Evolutionary conservation across 2,113 vertebrate species (phyloP), one percentile per base, ranked within the genome.

Genomic region (Cyanistes caeruleus): DNA sequence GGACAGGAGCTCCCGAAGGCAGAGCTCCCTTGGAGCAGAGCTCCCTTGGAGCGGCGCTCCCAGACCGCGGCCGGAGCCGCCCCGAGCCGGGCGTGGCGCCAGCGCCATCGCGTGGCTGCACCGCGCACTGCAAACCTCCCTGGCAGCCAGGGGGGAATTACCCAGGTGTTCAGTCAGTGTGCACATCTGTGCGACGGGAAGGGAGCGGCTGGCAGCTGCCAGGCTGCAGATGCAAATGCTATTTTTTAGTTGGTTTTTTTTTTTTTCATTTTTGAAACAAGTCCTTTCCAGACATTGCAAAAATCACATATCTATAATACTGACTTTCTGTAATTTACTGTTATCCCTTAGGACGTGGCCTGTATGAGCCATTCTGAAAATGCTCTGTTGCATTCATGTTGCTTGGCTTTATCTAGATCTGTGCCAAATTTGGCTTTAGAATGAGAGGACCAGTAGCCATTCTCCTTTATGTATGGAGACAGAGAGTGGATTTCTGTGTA

Each of bases 71-170:
- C 75, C 74, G 62, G 55, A 51, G 65, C 55, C 44, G 79, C 37
- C 51, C 77, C 33, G 51, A 14, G 41, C 41, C 33, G 18, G 4
- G 4, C 84, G 86, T 55, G 64, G 72, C n/a, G 11, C 39, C 95
- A 65, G 95, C 94, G 97, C 98, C 98, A 97, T 72, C 98, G 97
- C 53, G 93, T 94, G 98, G 97, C 85, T 33, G 18, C 62, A 14
- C 74, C 65, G 51, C 79, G 86, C 62, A 33, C 39, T 44, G 96
- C 55, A 74, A 8, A 17, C 44, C 49, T 67, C 35, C n/a, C 60
- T 25, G 58, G 25, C 72, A 1, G 35, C 30, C 51, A 49, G 59
- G 4, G 7, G 35, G 35, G 10, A 10, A 10, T 67, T 51, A 6
- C 46, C 31, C 37, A 15, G 83, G 24, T 33, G 27, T 39, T 20